Base-by-base conservation (phyloP, 2,113 vertebrate genomes). In the Rhea pennata region DNA sequence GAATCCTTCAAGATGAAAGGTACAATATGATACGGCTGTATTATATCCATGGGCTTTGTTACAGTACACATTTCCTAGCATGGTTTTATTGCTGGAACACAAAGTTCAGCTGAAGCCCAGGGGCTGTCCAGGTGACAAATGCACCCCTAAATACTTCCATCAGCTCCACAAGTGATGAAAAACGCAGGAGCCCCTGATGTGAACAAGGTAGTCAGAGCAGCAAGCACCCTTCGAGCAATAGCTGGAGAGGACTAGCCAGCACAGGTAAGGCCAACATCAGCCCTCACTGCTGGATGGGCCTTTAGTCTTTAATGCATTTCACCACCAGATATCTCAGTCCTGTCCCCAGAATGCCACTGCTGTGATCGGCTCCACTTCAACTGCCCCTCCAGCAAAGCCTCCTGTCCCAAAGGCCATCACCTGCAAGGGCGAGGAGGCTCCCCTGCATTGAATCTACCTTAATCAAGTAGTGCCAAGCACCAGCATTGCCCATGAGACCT, bases 1-100 rank as follows among this genome's bases (percentile, higher is more conserved):
- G 95, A 96, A 97, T 95, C 95, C 94, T 96, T 97, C 94, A 91
- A 97, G 93, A 97, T 96, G 94, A 96, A 97, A 97, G 96, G 93
- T 95, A 95, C 88, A 71, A 82, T 73, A n/a, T 15, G 84, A 92
- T 85, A 95, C 2, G 39, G 92, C 91, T 93, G 93, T 85, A 95
- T 94, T 94, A 94, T 92, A 97, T 96, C 96, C 93, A 79, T 2
- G 86, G 95, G 95, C 90, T 96, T 97, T 94, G 95, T 96, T 91
- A 91, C 86, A 87, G 94, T 88, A 89, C 90, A 89, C 95, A 59
- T 93, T 93, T 93, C 77, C 88, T 79, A 48, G 39, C 84, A 46
- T 1, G 8, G 77, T 85, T 96, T 97, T 96, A 97, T 91, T 96
- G 92, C 95, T 67, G 23, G 71, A 97, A 96, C 95, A 96, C 90